phyloP scores from a whole-genome alignment of 1,140 invertebrate species.

The Heliconius hermathena region DNA sequence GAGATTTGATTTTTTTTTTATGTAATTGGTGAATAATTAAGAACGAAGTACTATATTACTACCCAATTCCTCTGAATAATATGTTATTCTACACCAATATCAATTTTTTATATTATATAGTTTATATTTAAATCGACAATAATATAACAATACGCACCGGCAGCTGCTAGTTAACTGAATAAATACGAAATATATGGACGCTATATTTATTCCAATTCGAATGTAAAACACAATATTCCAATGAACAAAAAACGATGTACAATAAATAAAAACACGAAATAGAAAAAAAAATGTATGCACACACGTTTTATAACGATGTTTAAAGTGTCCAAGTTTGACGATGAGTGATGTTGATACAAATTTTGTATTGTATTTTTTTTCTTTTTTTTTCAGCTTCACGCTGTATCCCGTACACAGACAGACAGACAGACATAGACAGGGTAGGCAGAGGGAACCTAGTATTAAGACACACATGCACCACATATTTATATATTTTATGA shows the following conservation, averaged over 20 bases:
- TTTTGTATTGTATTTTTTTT: neutral
- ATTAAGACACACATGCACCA: too few species aligned
- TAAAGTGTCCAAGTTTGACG: neutral
- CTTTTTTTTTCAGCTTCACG: too few species aligned
- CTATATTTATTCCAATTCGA: constrained; percentile 28
- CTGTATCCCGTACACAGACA: too few species aligned
- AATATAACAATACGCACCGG: neutral
- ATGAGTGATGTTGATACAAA: neutral
- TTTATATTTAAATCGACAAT: constrained; percentile 4
- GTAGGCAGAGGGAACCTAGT: too few species aligned
- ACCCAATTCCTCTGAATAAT: too few species aligned
- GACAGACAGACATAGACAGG: too few species aligned
- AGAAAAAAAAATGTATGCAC: neutral
- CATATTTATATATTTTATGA: too few species aligned
- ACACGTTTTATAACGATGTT: neutral
- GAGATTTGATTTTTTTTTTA: too few species aligned
- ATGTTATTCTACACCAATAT: neutral
- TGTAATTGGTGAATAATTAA: too few species aligned
- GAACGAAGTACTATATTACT: too few species aligned
- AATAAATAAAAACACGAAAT: constrained; percentile 39
- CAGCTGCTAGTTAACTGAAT: constrained; percentile 23
- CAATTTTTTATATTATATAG: neutral
- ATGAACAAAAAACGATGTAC: constrained; percentile 33
- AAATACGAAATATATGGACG: constrained; percentile 31
- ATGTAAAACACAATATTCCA: constrained; percentile 39